Conservation (phyloP, 2,888 invertebrate species). For the Leucoptera coffeella region DNA sequence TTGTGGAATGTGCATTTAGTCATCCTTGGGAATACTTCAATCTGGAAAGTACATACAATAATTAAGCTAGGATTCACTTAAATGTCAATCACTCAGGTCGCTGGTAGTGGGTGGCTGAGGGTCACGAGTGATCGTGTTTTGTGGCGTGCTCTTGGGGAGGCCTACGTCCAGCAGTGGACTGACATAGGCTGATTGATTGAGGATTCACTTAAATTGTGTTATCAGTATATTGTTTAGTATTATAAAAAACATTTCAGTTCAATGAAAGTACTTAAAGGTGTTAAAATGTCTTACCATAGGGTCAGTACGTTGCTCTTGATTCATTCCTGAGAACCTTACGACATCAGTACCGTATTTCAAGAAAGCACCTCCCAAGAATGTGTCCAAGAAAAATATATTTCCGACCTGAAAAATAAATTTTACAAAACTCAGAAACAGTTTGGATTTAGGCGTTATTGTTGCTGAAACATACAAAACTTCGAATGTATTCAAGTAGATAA, state of each 20-base stretch:
- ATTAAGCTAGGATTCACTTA: background rate
- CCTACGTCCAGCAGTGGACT: no score
- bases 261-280: constrained; percentile 51
- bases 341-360: constrained; percentile 82
- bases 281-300: constrained; percentile 62
- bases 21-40: constrained; percentile 65
- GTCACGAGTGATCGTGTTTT: no score
- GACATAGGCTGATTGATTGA: no score
- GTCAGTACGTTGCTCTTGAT: constrained; percentile 77
- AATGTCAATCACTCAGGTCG: no score
- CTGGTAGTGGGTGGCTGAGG: no score
- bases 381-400: constrained; percentile 83
- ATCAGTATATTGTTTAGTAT: no score
- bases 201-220: no score
- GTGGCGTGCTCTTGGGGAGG: no score
- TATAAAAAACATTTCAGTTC: constrained; percentile 83
- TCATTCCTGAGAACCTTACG: constrained; percentile 74
- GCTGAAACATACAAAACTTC: no score
- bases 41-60: constrained; percentile 17
- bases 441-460: constrained; percentile 1
- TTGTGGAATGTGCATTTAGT: constrained; percentile 91
- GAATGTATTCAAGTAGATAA: no score
- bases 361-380: constrained; percentile 82
- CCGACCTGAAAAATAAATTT: constrained; percentile 51
- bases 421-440: constrained; percentile 3